phyloP scores from a whole-genome alignment of 2,113 vertebrate genomes.

The Laterallus jamaicensis region DNA sequence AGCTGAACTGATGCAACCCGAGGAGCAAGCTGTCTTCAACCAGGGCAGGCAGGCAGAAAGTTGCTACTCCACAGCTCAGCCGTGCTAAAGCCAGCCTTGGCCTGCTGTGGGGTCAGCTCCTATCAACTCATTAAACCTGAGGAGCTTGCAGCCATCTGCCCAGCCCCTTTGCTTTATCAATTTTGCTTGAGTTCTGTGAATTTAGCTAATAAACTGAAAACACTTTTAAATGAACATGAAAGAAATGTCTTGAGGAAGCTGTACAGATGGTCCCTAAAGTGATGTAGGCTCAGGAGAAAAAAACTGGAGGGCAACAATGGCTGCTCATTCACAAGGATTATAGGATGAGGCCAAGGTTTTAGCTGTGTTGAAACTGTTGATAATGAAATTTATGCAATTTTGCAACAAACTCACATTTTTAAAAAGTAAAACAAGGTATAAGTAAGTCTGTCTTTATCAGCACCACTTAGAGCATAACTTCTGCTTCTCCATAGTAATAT shows the following conservation, averaged over 20 bases:
- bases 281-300: neutral
- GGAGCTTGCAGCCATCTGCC: neutral
- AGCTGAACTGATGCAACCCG: accelerated
- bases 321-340: neutral
- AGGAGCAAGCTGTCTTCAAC: neutral
- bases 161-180: neutral
- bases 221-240: neutral
- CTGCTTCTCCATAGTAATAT: neutral
- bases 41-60: neutral
- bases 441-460: neutral
- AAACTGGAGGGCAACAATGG: neutral
- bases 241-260: neutral
- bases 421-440: neutral
- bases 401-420: neutral
- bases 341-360: neutral
- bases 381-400: neutral
- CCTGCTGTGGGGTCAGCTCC: neutral
- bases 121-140: neutral
- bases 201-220: neutral
- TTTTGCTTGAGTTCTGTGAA: neutral
- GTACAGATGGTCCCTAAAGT: neutral
- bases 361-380: neutral
- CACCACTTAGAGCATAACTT: neutral
- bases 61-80: neutral
- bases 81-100: neutral